Evolutionary conservation across 2,113 vertebrate species (phyloP), one percentile per base, ranked within the genome.

Genomic region (Oncorhynchus nerka): DNA sequence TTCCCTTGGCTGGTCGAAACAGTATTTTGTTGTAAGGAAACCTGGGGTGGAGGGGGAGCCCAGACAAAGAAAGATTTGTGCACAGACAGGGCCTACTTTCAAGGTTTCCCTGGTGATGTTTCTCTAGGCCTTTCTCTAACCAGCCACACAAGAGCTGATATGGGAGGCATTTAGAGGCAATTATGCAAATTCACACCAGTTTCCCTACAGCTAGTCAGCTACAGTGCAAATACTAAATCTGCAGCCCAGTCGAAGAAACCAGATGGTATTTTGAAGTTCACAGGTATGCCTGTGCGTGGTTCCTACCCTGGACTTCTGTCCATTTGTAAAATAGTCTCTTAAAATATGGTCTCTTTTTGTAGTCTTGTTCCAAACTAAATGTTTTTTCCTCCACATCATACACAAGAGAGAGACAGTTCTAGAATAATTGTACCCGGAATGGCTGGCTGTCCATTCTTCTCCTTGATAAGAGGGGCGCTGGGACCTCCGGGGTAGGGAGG

Each of bases 401-500:
- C 30, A 68, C 67, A 39, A 19, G 9, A 66, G 28, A 68, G 5
- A n/a, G 30, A 34, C 32, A 9, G 32, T 68, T 32, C 15, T 28
- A 0, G 1, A 70, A 57, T 28, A 65, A 26, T 57, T 26, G 68
- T 96, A 98, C 97, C 96, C 79, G 93, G 75, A 0, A 88, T 81
- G 0, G 89, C 68, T 0, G 94, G 94, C 0, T 94, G 93, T 61
- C 96, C 95, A 4, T 95, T 96, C 86, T 99, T 99, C 85, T 98
- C 96, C 20, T 97, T 95, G 4, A 98, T 91, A 30, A 95, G 91
- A 0, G 97, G 97, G 0, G 96, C 97, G 0, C 94, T 96, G 67
- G 97, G 96, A 28, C 96, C 95, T 70, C 97, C 97, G 0, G 97
- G 97, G 76, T 99, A 99, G 1, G 97, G 97, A 15, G 97, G 97